These are phyloP conservation scores for Pangasius krempfi DNA, from an alignment of 2,797 vertebrate genomes.

Conservation along the genomic window DNA sequence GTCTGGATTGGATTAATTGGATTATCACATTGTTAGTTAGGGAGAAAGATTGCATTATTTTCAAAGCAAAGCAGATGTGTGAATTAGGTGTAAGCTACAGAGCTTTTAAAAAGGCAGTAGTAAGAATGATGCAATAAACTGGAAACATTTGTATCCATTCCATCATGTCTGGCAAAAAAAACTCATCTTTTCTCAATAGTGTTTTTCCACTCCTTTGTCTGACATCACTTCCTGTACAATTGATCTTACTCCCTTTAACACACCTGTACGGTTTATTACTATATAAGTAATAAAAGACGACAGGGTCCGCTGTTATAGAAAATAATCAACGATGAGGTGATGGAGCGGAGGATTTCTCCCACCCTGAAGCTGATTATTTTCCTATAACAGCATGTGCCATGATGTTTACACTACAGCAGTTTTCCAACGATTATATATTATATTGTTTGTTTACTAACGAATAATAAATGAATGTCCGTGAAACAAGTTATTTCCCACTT, in stretches of 20 bases:
- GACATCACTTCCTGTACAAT: constrained; percentile 41
- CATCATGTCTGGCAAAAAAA: constrained; percentile 23
- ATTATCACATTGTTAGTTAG: neutral
- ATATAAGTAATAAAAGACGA: neutral
- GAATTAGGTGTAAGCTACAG: constrained; percentile 11
- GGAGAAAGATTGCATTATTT: neutral
- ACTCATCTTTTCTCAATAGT: constrained; percentile 26
- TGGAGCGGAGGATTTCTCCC: neutral
- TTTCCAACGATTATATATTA: too few relatives aligned
- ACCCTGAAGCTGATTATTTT: neutral
- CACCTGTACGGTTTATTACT: neutral
- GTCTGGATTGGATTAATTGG: neutral
- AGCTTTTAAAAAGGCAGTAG: constrained; percentile 14
- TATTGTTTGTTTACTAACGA: neutral
- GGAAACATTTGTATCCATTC: constrained; percentile 62
- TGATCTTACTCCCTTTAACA: neutral
- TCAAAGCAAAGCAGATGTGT: neutral
- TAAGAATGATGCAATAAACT: constrained; percentile 71
- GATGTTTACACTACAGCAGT: neutral
- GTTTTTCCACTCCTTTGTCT: neutral
- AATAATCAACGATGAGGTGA: neutral
- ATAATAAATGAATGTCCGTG: neutral
- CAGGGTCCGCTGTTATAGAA: neutral
- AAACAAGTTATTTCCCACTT: neutral
- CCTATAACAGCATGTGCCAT: neutral